Base-by-base conservation (phyloP, 2,797 vertebrate species). In the Margarornis squamiger region DNA sequence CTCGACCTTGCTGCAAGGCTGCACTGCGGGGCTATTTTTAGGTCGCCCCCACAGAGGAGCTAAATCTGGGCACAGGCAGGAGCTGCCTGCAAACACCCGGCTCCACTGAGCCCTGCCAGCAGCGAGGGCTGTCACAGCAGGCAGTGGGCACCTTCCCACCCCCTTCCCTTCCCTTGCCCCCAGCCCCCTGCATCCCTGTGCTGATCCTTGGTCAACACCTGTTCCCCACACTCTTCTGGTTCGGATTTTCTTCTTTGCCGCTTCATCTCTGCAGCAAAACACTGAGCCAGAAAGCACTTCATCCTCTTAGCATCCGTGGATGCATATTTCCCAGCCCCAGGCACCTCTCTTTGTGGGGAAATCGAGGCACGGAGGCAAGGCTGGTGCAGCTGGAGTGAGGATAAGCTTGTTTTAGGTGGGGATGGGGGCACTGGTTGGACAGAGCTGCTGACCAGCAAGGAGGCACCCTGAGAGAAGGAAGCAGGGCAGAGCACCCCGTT, bases 221-320 rank as follows among this genome's bases (percentile, higher is more conserved):
- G 0, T 27, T 86, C 62, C 45, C 34, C 2, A 7, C 4, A 14
- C 27, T 84, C 45, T 88, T 84, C 57, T 58, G 49, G 5, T 39
- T 46, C 13, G 15, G 30, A 54, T 81, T 81, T 54, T 39, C 66
- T 86, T n/a, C 46, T 86, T 49, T 57, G 12, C 38, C 77, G 13
- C 73, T 94, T 81, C 80, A 27, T 67, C 65, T 20, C 86, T 75
- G 70, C 80, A 81, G 77, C 49, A 84, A 90, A 94, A 83, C 17
- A 22, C 17, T 6, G 30, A 61, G 18, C 19, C 58, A 61, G 74
- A 55, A 86, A 72, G n/a, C 55, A 21, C 18, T 88, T 78, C 43
- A 57, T 67, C 30, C 30, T 14, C n/a, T 20, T 17, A 23, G 43
- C 17, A 36, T 19, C 5, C 24, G 8, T 7, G 43, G 46, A 45